Evolutionary conservation across 2,888 invertebrate genomes (phyloP), one percentile per base, ranked within the genome.

Genomic region (Maniola hyperantus): DNA sequence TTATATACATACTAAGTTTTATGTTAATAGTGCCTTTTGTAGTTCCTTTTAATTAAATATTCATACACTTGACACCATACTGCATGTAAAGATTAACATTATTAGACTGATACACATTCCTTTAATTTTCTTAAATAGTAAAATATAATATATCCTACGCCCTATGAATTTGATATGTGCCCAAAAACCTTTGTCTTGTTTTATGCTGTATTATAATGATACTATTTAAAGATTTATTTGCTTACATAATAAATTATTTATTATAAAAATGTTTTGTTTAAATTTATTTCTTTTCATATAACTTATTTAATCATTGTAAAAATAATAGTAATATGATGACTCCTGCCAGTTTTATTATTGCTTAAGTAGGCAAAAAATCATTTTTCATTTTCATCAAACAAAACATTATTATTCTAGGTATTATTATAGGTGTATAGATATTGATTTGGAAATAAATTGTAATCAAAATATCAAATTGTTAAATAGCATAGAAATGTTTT

Each of bases 171-270:
- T 51, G 64, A 64, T 63, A 36, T 68, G 36, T 50, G 66, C 66
- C 69, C 65, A 69, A 65, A 63, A 55, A 61, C 60, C 62, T 60
- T 66, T 57, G 20, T 61, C 64, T 65, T 66, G 10, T 64, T 63
- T 64, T 61, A 61, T 64, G 64, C 58, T 68, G 63, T 70, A 64
- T 68, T 65, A 68, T 67, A 51, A 2, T 65, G 57, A 69, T 67
- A 68, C 68, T 63, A 71, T 69, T 66, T 68, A 67, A 66, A 71
- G 65, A 71, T 71, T 73, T 67, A 72, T 70, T 71, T 73, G 71
- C 73, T 69, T 70, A 69, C 62, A 70, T 60, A 73, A 73, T 71
- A 70, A 73, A 73, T 71, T 73, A 73, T 73, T 73, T 65, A 73
- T 69, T 74, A 72, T 65, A 71, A 66, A 68, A 42, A n/a, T 33